Percentiles rank a stretch among this genome's conserved stretches.
These are phyloP conservation scores for Xiphophorus birchmanni DNA, from an alignment of 2,797 vertebrate genomes.

Conservation along the genomic window DNA sequence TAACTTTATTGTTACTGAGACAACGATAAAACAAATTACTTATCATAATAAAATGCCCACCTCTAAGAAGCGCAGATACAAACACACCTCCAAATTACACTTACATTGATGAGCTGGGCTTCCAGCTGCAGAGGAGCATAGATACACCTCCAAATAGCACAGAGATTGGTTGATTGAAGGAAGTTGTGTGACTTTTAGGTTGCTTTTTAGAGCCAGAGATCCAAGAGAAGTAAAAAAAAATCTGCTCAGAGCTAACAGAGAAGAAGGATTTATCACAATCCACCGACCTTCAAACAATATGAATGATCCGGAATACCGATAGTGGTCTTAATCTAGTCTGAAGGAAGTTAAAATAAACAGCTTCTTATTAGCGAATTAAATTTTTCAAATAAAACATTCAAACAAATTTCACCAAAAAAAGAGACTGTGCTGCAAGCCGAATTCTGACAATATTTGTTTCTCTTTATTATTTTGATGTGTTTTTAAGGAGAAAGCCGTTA, in stretches of 20 bases:
- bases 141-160: not conserved
- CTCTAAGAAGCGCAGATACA: too few relatives aligned
- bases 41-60: too few relatives aligned
- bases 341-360: not conserved
- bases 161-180: not conserved
- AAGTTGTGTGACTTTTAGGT: not conserved
- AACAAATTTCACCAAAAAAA: not conserved
- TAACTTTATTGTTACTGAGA: too few relatives aligned
- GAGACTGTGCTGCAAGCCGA: not conserved
- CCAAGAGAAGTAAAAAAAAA: not conserved
- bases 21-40: too few relatives aligned
- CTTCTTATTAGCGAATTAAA: not conserved
- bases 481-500: constrained; percentile 53
- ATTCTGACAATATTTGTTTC: not conserved
- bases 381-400: not conserved
- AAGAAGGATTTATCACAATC: not conserved
- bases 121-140: not conserved
- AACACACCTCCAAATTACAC: not conserved
- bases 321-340: not conserved
- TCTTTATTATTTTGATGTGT: not conserved
- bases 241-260: not conserved
- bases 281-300: not conserved
- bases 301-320: not conserved
- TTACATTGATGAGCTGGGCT: not conserved
- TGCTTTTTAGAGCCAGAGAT: not conserved